Base-by-base conservation (phyloP, 64 coral and sea anemone species). In the Trachythela sp. region DNA sequence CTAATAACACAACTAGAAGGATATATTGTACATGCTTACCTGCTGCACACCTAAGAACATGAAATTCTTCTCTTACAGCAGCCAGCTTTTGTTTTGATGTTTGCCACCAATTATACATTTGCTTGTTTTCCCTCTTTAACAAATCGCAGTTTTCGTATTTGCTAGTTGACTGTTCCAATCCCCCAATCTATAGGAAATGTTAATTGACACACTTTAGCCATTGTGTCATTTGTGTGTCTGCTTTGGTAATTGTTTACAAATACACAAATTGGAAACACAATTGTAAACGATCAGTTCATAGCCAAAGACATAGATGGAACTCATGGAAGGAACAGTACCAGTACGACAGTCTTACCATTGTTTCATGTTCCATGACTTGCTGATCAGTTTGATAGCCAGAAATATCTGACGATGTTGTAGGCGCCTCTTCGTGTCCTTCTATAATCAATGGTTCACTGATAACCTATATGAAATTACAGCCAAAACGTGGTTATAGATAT, bases 281-380 rank as follows among this genome's bases (percentile, higher is more conserved):
- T 5, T 22, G 7, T 68, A 68, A 22, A 3, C 20, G 3, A 68
- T n/a, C 3, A 7, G 5, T 68, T 6, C 5, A n/a, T 68, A n/a
- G 5, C 3, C 15, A 68, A 6, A 68, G 2, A 68, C 18, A 31
- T 68, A 68, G 59, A 6, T n/a, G 15, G 59, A 68, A 68, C n/a
- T n/a, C n/a, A n/a, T n/a, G n/a, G n/a, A n/a, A n/a, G n/a, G n/a
- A n/a, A n/a, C n/a, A n/a, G n/a, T n/a, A n/a, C n/a, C n/a, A n/a
- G n/a, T n/a, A n/a, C n/a, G n/a, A n/a, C n/a, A n/a, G 59, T 14
- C 30, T 68, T 68, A 68, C 59, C 59, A 68, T 68, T 68, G 59
- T 8, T 31, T 68, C 59, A 6, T 68, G 20, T 68, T 68, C 59
- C 20, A 68, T 31, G 18, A 68, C 59, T 8, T 68, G 4, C 59